Base-by-base conservation (phyloP, 2,797 vertebrate genomes). In the Moxostoma hubbsi region DNA sequence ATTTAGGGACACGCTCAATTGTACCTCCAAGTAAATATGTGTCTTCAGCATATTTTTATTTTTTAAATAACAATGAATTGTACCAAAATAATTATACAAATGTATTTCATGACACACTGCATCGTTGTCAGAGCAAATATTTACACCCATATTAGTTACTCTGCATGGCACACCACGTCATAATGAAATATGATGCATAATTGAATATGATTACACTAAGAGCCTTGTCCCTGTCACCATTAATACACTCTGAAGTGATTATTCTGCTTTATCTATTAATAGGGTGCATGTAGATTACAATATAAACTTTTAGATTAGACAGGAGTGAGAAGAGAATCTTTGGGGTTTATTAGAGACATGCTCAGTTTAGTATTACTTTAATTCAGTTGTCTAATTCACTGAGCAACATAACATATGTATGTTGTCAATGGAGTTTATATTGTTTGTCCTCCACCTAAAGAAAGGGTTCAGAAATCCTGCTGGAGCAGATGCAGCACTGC, bases 221-320 rank as follows among this genome's bases (percentile, higher is more conserved):
- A 65, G 49, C 59, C 43, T 50, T 70, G 43, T 46, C 46, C 5
- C 47, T 67, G 46, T 76, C n/a, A 62, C 4, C n/a, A 13, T 6
- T 62, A 62, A 62, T 67, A 62, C 58, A 46, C 8, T 46, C 11
- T 47, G 47, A 77, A 54, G 47, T 11, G 12, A 77, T 70, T 77
- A 77, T 53, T 77, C 74, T 67, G 63, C 74, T 53, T 59, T 77
- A 68, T 77, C 57, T 70, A 73, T 79, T 64, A 72, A 73, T 79
- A 58, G 5, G 47, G 53, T 18, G 43, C 9, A 1, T 63, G 36
- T 36, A 36, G 36, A 36, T 36, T 36, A 36, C 36, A 36, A 5
- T 36, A 36, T 36, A 36, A 36, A 36, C 36, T 36, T 36, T 36
- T 36, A 64, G 75, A 77, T 67, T 66, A 77, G 16, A 72, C 66